phyloP scores from a whole-genome alignment of 2,888 invertebrate genomes.

The Aplocera efformata region DNA sequence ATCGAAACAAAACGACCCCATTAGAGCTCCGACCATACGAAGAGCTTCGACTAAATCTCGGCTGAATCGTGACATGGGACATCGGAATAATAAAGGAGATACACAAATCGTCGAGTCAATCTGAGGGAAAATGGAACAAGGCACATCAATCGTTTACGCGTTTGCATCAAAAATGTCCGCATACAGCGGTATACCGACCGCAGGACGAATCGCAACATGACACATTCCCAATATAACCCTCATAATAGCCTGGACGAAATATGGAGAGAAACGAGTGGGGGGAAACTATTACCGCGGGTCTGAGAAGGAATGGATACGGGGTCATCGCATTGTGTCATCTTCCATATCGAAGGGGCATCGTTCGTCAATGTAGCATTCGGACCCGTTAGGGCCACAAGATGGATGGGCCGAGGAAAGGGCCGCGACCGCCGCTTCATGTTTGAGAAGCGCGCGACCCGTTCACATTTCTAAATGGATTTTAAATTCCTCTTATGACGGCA shows the following conservation, averaged over 20 bases:
- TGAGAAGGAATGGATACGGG: conserved; percentile 62
- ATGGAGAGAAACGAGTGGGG: conserved; percentile 57
- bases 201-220: conserved; percentile 54
- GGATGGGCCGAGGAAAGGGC: conserved; percentile 44
- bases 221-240: conserved; percentile 64
- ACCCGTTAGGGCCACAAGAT: conserved; percentile 48
- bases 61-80: conserved; percentile 23
- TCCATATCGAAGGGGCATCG: conserved; percentile 61
- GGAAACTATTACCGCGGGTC: conserved; percentile 60
- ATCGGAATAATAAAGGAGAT: conserved; percentile 35
- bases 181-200: conserved; percentile 43
- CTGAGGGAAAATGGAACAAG: conserved; percentile 49
- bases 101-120: conserved; percentile 52
- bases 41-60: conserved; percentile 21
- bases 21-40: conserved; percentile 40
- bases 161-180: conserved; percentile 63
- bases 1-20: conserved; percentile 54
- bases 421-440: conserved; percentile 33
- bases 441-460: conserved; percentile 41
- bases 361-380: conserved; percentile 54
- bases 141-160: conserved; percentile 63
- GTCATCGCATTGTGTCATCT: conserved; percentile 74
- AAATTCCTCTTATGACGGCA: conserved; percentile 30
- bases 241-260: conserved; percentile 68
- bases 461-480: conserved; percentile 63